Evolutionary conservation across 2,113 vertebrate genomes (phyloP).

Genomic region (Scytalopus superciliaris): DNA sequence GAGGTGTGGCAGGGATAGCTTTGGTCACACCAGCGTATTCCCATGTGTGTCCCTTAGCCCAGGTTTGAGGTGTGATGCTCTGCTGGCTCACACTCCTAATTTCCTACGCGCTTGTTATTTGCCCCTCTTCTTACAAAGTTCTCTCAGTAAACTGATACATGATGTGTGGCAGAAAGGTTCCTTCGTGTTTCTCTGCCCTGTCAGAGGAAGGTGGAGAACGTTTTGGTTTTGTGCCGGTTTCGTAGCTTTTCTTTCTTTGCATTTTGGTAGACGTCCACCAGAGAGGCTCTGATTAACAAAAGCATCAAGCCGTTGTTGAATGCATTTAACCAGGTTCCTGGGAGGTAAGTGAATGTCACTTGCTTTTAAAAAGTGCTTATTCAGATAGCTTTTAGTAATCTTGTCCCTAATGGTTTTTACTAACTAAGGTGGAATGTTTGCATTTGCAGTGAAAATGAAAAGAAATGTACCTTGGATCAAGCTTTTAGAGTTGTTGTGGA

Average conservation of each 20-base stretch:
- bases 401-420: neutral
- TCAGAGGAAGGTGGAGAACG: neutral
- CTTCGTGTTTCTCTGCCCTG: fast-evolving
- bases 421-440: constrained; percentile 12
- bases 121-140: neutral
- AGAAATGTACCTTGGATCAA: constrained; percentile 94
- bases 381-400: neutral
- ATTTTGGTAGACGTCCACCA: constrained; percentile 81
- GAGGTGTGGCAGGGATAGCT: fast-evolving
- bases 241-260: constrained; percentile 1
- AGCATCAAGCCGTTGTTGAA: constrained; percentile 83
- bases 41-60: neutral
- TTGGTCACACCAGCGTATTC: fast-evolving
- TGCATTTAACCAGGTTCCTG: constrained; percentile 86
- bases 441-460: constrained; percentile 91
- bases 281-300: constrained; percentile 80
- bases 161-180: neutral
- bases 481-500: constrained; percentile 90
- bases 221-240: neutral
- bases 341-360: constrained; percentile 80
- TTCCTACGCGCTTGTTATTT: neutral
- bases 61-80: neutral
- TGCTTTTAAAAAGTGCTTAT: neutral
- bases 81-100: fast-evolving
- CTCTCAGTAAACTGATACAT: fast-evolving